Evolutionary conservation across 2,888 invertebrate species (phyloP).

Genomic region (Mantis religiosa): DNA sequence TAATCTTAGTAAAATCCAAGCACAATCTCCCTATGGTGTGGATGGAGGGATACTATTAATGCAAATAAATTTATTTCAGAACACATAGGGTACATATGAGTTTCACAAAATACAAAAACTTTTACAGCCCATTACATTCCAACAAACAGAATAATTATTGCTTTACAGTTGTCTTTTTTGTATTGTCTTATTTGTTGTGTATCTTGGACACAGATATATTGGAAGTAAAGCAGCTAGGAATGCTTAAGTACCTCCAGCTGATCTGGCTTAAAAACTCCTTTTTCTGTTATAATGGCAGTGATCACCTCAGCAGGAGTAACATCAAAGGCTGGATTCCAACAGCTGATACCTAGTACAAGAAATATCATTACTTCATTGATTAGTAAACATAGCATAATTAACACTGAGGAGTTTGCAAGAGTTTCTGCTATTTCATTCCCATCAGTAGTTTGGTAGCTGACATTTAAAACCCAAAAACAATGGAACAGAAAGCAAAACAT

Average conservation of each 20-base stretch:
- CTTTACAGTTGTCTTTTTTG: background rate
- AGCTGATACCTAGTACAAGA: conserved; percentile 67
- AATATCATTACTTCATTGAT: background rate
- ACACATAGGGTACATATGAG: background rate
- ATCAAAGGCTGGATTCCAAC: conserved; percentile 99
- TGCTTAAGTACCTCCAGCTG: conserved; percentile 35
- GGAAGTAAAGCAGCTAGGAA: background rate
- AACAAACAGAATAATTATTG: background rate
- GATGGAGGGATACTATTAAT: background rate
- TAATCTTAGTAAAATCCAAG: too few relatives aligned
- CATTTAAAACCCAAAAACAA: too few relatives aligned
- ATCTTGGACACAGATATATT: background rate
- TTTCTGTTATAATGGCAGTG: conserved; percentile 90
- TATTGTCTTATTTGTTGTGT: background rate
- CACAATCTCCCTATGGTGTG: too few relatives aligned
- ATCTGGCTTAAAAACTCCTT: conserved; percentile 73
- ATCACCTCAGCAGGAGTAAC: conserved; percentile 92
- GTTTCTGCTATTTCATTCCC: too few relatives aligned
- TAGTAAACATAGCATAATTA: background rate
- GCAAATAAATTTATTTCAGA: background rate
- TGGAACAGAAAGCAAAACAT: too few relatives aligned
- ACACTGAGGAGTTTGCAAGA: too few relatives aligned
- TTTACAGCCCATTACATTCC: background rate
- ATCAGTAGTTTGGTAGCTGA: too few relatives aligned
- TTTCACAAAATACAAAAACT: background rate